Percentiles rank a stretch among this genome's conserved stretches.
Conservation (phyloP, 2,797 vertebrate species). For the Protonibea diacanthus region DNA sequence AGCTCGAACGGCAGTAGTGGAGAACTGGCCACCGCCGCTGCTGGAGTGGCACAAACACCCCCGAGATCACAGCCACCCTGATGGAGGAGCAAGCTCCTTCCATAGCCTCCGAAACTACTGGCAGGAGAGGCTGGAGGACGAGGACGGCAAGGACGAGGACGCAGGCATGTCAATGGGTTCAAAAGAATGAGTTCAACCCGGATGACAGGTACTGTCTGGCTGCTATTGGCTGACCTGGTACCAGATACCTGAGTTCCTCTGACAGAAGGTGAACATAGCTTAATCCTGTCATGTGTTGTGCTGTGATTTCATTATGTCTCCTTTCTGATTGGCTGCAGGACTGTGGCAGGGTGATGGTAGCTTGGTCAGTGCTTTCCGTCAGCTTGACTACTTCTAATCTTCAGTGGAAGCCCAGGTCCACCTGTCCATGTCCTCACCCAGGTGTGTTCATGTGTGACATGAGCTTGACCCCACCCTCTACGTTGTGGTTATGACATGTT, state of each 20-base stretch:
- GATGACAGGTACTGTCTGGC: not conserved
- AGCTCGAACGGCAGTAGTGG: too few species aligned
- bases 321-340: constrained; percentile 57
- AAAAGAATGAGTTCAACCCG: not conserved
- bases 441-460: constrained; percentile 34
- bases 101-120: constrained; percentile 79
- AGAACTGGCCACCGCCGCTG: too few species aligned
- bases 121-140: constrained; percentile 66
- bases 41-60: constrained; percentile 81
- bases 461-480: too few species aligned
- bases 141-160: constrained; percentile 6
- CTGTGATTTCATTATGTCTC: constrained; percentile 12
- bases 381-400: constrained; percentile 79
- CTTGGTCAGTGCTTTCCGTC: constrained; percentile 73
- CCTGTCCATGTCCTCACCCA: constrained; percentile 58
- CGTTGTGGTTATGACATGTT: too few species aligned
- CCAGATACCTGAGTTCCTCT: not conserved
- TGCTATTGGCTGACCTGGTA: too few species aligned
- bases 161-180: not conserved
- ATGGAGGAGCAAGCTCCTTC: constrained; percentile 60
- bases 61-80: constrained; percentile 65
- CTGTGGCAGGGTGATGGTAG: constrained; percentile 18
- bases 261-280: not conserved
- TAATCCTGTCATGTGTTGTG: not conserved
- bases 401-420: constrained; percentile 81